phyloP scores from a whole-genome alignment of 2,113 vertebrate species.

The Centropus bengalensis region DNA sequence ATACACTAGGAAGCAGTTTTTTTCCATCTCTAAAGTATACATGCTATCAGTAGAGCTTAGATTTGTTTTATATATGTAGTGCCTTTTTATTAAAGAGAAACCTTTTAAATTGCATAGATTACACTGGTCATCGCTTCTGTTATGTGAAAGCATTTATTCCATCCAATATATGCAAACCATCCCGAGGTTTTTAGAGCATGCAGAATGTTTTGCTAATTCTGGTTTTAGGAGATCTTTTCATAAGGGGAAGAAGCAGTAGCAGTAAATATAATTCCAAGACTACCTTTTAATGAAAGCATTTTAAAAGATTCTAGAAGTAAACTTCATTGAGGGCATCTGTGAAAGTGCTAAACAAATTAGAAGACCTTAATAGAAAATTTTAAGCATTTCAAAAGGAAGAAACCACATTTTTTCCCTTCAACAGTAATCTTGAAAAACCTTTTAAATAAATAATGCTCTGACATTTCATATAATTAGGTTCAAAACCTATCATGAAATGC shows the following conservation, averaged over 20 bases:
- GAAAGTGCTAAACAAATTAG: constrained; percentile 41
- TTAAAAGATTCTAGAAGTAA: constrained; percentile 12
- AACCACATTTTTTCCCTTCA: constrained; percentile 5
- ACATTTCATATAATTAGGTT: constrained; percentile 76
- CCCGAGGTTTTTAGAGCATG: not conserved
- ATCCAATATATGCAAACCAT: not conserved
- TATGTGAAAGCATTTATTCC: not conserved
- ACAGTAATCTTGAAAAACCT: constrained; percentile 47
- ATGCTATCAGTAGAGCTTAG: not conserved
- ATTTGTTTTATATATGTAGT: not conserved
- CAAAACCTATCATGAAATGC: constrained; percentile 69
- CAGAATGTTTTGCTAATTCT: not conserved
- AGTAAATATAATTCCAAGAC: not conserved
- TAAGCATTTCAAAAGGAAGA: constrained; percentile 41
- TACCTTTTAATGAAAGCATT: constrained; percentile 13
- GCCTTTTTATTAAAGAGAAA: not conserved
- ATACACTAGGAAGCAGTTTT: not conserved
- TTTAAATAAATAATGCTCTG: constrained; percentile 71
- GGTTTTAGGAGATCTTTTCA: not conserved
- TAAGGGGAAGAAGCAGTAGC: not conserved
- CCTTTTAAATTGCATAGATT: not conserved
- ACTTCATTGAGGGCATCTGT: constrained; percentile 2
- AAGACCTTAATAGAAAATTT: constrained; percentile 42
- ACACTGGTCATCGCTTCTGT: not conserved
- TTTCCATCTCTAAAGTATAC: not conserved